Conservation (phyloP, 2,797 vertebrate genomes). For the Spinus pinus region DNA sequence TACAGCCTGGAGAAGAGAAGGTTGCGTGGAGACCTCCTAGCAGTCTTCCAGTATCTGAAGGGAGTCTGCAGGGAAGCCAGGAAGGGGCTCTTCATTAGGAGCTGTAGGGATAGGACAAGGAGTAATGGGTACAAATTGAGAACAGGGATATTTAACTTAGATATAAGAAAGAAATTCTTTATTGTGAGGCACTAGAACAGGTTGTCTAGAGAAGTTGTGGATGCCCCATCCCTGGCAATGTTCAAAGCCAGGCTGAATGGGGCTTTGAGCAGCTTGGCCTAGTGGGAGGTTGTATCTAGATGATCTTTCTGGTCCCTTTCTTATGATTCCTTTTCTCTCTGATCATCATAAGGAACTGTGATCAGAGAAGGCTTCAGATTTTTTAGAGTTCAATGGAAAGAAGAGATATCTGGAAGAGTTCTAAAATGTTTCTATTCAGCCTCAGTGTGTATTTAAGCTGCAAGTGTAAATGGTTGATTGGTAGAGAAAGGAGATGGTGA, state of each 20-base stretch:
- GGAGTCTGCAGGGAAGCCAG: not conserved
- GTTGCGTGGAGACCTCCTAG: not conserved
- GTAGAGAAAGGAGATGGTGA: not conserved
- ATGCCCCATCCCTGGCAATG: not conserved
- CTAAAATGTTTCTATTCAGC: not conserved
- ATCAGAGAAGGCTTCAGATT: not conserved
- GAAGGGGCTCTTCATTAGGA: rapidly evolving
- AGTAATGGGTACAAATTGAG: not conserved
- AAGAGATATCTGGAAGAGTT: not conserved
- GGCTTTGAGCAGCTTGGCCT: not conserved
- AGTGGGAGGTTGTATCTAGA: not conserved
- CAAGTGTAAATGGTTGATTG: not conserved
- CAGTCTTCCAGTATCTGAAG: not conserved
- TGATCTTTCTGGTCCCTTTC: not conserved
- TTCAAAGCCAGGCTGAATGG: not conserved
- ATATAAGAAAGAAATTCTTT: not conserved
- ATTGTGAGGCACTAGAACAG: not conserved
- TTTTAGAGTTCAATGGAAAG: not conserved
- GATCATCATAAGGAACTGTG: not conserved
- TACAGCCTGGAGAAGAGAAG: not conserved
- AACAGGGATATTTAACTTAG: not conserved
- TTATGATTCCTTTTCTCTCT: not conserved
- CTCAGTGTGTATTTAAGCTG: not conserved
- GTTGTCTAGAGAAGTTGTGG: not conserved
- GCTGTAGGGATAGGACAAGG: not conserved